phyloP scores from a whole-genome alignment of 2,113 vertebrate species.

The Tautogolabrus adspersus region DNA sequence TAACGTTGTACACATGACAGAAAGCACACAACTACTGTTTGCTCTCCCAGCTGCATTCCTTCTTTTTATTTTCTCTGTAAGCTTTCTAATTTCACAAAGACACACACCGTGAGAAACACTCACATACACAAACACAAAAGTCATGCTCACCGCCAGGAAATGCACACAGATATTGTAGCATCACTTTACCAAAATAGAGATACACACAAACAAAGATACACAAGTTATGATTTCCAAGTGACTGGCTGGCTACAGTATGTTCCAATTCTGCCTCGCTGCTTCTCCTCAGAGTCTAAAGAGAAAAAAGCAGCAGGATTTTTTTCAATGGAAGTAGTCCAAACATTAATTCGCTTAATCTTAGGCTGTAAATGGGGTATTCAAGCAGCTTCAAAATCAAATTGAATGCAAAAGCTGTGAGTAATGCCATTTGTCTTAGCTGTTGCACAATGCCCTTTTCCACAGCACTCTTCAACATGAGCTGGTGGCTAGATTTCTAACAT shows the following conservation, averaged over 20 bases:
- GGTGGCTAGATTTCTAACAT: slow-evolving; percentile 50
- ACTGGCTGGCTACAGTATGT: slow-evolving; percentile 35
- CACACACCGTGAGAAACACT: neutral
- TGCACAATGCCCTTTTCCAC: slow-evolving; percentile 69
- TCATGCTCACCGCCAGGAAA: neutral
- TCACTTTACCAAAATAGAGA: slow-evolving; percentile 19
- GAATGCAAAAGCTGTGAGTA: slow-evolving; percentile 78
- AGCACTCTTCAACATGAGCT: slow-evolving; percentile 65
- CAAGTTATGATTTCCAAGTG: slow-evolving; percentile 47
- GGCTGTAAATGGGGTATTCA: slow-evolving; percentile 79
- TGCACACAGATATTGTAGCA: slow-evolving; percentile 2
- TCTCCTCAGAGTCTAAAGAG: slow-evolving; percentile 39
- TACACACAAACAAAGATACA: slow-evolving; percentile 21
- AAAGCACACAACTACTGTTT: slow-evolving; percentile 11
- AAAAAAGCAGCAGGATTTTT: slow-evolving; percentile 42
- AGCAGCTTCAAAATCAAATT: slow-evolving; percentile 77
- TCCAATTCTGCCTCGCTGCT: slow-evolving; percentile 32
- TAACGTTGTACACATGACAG: too few species aligned
- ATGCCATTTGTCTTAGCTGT: slow-evolving; percentile 79
- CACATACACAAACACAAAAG: neutral
- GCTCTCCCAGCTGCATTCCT: too few species aligned
- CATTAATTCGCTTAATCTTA: slow-evolving; percentile 80
- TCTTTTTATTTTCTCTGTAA: too few species aligned
- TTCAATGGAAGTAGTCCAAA: slow-evolving; percentile 67
- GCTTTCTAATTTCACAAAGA: neutral